A percentile compares a stretch with the other conserved stretches of the same genome.
Evolutionary conservation across 2,888 invertebrate genomes (phyloP).

Genomic region (Latrodectus hesperus): DNA sequence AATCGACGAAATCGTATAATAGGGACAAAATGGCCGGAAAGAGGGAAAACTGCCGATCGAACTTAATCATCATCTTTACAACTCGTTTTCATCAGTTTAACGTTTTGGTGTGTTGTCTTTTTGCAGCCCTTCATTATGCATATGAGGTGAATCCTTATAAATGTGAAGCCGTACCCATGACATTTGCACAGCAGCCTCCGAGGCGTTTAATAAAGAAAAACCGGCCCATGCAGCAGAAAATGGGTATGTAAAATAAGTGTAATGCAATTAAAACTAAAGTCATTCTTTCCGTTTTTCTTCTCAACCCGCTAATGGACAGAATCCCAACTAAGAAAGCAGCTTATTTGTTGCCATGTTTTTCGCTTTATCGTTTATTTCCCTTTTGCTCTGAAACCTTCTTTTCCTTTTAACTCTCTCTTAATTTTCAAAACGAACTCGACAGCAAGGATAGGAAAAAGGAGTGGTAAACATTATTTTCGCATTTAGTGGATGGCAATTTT

Average conservation of each 20-base stretch:
- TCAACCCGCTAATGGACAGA: constrained; percentile 38
- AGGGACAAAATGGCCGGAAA: too few relatives aligned
- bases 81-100: not conserved
- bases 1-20: not conserved
- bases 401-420: not conserved
- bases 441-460: too few relatives aligned
- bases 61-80: too few relatives aligned
- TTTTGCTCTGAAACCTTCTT: not conserved
- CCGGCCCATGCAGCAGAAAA: constrained; percentile 19
- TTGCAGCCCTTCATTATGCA: constrained; percentile 47
- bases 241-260: constrained; percentile 45
- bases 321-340: constrained; percentile 13
- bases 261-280: constrained; percentile 54
- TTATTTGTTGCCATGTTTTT: constrained; percentile 8
- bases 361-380: not conserved
- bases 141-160: constrained; percentile 48
- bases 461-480: too few relatives aligned
- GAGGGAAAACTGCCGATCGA: too few relatives aligned
- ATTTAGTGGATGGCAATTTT: too few relatives aligned
- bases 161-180: constrained; percentile 38
- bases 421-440: too few relatives aligned
- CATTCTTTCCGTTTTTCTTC: not conserved
- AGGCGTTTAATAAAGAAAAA: constrained; percentile 15
- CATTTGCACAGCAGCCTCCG: not conserved
- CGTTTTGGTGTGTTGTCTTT: constrained; percentile 11